These are phyloP conservation scores for Xestia sexstrigata DNA, from an alignment of 2,888 invertebrate genomes.

Conservation along the genomic window DNA sequence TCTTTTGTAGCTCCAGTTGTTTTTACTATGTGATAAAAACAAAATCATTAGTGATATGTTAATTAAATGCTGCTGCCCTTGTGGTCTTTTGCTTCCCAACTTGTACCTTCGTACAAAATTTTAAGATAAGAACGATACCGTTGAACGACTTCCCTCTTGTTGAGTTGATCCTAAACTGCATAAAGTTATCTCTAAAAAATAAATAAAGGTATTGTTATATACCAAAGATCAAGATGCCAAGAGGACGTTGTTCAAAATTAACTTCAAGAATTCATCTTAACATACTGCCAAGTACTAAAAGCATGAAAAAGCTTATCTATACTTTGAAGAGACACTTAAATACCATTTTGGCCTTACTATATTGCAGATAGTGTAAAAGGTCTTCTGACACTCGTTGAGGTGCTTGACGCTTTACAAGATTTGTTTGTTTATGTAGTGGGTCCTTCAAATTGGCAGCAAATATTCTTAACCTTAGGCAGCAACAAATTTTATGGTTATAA, in stretches of 20 bases:
- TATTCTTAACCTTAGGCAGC: constrained; percentile 42
- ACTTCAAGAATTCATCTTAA: neutral
- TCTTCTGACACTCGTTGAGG: neutral
- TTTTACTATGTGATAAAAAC: neutral
- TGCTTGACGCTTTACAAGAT: constrained; percentile 9
- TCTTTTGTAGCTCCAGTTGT: neutral
- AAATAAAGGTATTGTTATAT: neutral
- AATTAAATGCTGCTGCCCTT: neutral
- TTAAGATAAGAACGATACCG: neutral
- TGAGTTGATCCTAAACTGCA: neutral
- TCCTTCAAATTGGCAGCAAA: constrained; percentile 40
- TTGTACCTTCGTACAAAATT: neutral
- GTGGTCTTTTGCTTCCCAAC: neutral
- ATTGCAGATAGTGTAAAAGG: constrained; percentile 12
- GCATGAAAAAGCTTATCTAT: neutral
- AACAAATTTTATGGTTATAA: constrained; percentile 18
- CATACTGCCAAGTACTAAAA: neutral
- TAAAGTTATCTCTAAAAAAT: neutral
- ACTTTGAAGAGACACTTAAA: constrained; percentile 9
- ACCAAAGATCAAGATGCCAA: neutral
- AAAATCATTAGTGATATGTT: neutral
- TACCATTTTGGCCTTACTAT: constrained; percentile 9
- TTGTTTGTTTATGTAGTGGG: constrained; percentile 1
- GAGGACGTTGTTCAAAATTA: neutral
- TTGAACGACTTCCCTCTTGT: neutral